Conservation (phyloP, 2,888 invertebrate species). For the Sussaba pulchella region DNA sequence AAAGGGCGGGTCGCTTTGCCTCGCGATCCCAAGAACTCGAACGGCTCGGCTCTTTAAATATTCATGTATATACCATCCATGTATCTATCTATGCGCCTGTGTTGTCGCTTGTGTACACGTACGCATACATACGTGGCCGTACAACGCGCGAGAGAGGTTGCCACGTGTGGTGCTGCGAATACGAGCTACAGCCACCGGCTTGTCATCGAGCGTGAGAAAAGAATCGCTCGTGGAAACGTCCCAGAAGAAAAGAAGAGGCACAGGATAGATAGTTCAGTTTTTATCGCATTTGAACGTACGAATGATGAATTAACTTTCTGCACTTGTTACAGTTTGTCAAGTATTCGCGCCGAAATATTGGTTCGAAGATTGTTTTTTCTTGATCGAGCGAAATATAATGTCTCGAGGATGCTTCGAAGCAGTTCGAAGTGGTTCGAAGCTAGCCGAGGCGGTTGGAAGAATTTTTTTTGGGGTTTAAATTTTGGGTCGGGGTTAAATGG, state of each 20-base stretch:
- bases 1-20: constrained; percentile 35
- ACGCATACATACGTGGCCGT: background rate
- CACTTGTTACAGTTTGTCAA: background rate
- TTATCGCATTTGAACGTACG: background rate
- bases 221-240: constrained; percentile 22
- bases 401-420: no score
- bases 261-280: constrained; percentile 31
- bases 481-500: no score
- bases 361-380: no score
- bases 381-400: no score
- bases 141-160: no score
- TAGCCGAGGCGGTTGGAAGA: no score
- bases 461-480: no score
- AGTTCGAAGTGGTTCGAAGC: no score
- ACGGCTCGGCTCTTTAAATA: constrained; percentile 48
- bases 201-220: constrained; percentile 60
- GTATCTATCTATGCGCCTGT: no score
- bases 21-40: constrained; percentile 45
- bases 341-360: no score
- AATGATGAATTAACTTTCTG: no score
- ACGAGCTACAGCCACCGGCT: constrained; percentile 22
- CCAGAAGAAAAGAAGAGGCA: constrained; percentile 36
- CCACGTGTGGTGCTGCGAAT: constrained; percentile 30
- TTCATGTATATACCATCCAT: background rate
- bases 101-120: background rate